phyloP scores from a whole-genome alignment of 2,113 vertebrate species.

The Hypanus sabinus region DNA sequence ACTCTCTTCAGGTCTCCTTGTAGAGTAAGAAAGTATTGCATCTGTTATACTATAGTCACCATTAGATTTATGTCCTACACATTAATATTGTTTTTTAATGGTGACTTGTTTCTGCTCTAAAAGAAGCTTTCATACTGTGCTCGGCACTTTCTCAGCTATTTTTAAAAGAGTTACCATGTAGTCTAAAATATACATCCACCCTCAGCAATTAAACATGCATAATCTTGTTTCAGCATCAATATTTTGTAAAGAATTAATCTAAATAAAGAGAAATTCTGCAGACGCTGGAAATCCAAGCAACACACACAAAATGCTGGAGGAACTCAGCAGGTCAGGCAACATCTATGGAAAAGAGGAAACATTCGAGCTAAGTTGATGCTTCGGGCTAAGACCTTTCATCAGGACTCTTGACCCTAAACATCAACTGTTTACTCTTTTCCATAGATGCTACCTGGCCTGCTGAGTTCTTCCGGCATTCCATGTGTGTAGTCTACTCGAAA shows the following conservation, averaged over 20 bases:
- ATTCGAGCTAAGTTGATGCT: too few relatives aligned
- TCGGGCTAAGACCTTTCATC: too few relatives aligned
- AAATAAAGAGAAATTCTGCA: neutral
- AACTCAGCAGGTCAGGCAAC: too few relatives aligned
- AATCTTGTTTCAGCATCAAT: neutral
- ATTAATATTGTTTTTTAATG: neutral
- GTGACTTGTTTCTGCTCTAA: neutral
- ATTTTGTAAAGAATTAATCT: neutral
- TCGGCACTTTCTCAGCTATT: neutral
- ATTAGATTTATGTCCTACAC: neutral
- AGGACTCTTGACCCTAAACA: too few relatives aligned
- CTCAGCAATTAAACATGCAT: neutral
- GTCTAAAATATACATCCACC: neutral
- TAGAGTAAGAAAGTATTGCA: neutral
- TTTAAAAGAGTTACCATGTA: neutral
- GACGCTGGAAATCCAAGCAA: too few relatives aligned
- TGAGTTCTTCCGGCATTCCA: too few relatives aligned
- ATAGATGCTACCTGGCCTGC: too few relatives aligned
- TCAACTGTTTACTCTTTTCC: too few relatives aligned
- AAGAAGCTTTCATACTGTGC: neutral
- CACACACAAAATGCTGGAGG: too few relatives aligned
- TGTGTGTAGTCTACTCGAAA: neutral
- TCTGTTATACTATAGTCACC: neutral
- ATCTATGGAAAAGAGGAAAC: too few relatives aligned
- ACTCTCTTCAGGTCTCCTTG: neutral